Evolutionary conservation across 2,888 invertebrate genomes (phyloP).

Genomic region (Terebella lapidaria): DNA sequence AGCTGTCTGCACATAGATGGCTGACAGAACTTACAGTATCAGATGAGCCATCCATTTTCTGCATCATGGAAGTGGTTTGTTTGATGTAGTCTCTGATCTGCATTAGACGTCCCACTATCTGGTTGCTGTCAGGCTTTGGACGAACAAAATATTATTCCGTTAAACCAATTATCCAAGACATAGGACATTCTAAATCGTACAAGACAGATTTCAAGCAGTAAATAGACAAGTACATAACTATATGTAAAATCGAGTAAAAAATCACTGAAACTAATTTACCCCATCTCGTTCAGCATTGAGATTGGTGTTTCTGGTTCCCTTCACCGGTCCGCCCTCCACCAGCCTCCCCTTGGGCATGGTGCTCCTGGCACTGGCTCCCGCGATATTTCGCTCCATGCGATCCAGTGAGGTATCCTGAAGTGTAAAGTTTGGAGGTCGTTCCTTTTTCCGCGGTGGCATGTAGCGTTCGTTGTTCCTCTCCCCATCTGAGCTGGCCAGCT

Average conservation of each 20-base stretch:
- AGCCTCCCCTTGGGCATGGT: not conserved
- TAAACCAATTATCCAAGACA: not conserved
- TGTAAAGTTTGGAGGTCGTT: not conserved
- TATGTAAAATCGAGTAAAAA: too few species aligned
- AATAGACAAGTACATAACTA: not conserved
- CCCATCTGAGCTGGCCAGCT: not conserved
- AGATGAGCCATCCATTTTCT: constrained; percentile 31
- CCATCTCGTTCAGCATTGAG: not conserved
- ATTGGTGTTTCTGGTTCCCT: not conserved
- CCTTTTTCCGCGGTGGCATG: not conserved
- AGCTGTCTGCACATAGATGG: too few species aligned
- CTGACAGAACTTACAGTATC: constrained; percentile 22
- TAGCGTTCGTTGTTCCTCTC: constrained; percentile 1
- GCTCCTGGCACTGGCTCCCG: not conserved
- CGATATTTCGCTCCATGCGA: too few species aligned
- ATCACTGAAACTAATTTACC: too few species aligned
- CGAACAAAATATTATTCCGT: not conserved
- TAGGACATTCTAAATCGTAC: not conserved
- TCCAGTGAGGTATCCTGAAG: not conserved
- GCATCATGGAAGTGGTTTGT: constrained; percentile 48
- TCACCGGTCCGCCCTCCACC: not conserved
- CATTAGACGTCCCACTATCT: constrained; percentile 48
- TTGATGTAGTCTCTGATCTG: constrained; percentile 51
- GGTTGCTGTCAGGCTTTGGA: constrained; percentile 44
- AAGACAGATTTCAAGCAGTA: not conserved